Evolutionary conservation across 2,113 vertebrate genomes (phyloP).

Genomic region (Copsychus sechellarum): DNA sequence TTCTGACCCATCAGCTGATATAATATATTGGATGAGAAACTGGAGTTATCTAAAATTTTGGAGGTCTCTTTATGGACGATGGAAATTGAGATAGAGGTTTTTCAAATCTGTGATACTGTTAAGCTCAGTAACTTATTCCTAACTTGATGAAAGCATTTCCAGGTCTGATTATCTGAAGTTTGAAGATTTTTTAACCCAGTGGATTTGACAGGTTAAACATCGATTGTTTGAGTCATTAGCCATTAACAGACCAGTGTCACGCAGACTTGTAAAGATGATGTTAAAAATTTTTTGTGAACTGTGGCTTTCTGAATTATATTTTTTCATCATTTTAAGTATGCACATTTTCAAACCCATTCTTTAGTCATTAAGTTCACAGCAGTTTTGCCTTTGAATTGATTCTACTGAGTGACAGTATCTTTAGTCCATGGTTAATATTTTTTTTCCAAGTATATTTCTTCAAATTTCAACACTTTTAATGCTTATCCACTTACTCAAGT

Average conservation of each 20-base stretch:
- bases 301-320: background rate
- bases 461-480: background rate
- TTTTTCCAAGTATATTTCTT: background rate
- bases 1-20: background rate
- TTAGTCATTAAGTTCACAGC: background rate
- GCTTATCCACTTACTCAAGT: background rate
- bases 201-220: background rate
- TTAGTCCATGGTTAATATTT: background rate
- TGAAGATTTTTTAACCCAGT: background rate
- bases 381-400: background rate
- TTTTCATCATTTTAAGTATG: background rate
- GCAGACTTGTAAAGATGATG: background rate
- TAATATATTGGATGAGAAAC: background rate
- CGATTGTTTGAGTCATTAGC: background rate
- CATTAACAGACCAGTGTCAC: background rate
- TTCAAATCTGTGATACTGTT: background rate
- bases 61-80: background rate
- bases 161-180: background rate
- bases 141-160: background rate
- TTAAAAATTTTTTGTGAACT: background rate
- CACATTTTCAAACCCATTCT: background rate
- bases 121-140: background rate
- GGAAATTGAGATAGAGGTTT: background rate
- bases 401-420: background rate
- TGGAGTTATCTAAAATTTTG: background rate